These are phyloP conservation scores for Mormyrus hasselquistii DNA, from an alignment of 2,797 vertebrate species.

Conservation along the genomic window DNA sequence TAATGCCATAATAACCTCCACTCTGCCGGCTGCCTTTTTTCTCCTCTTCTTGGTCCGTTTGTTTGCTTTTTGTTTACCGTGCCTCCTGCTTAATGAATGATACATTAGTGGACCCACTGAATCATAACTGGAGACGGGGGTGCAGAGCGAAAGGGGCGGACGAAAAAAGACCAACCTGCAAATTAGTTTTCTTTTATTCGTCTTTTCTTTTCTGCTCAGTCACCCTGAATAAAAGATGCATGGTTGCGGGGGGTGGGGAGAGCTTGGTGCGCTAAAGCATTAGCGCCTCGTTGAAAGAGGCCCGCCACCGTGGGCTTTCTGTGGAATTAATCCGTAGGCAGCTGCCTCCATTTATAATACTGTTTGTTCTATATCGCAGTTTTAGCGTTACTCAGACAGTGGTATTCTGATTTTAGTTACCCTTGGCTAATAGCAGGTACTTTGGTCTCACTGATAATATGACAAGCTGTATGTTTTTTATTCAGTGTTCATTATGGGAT, in stretches of 20 bases:
- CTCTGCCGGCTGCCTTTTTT: slow-evolving; percentile 75
- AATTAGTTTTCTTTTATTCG: slow-evolving; percentile 22
- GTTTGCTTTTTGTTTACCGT: slow-evolving; percentile 57
- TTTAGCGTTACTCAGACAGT: neutral
- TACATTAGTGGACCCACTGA: slow-evolving; percentile 78
- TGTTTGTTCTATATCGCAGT: neutral
- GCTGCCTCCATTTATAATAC: neutral
- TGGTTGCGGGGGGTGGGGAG: neutral
- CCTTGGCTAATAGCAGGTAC: neutral
- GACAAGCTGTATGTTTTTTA: neutral
- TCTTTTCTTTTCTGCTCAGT: neutral
- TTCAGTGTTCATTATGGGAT: neutral
- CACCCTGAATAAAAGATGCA: slow-evolving; percentile 44
- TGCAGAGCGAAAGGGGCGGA: slow-evolving; percentile 30
- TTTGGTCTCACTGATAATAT: neutral
- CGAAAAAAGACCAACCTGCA: slow-evolving; percentile 35
- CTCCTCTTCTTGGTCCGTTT: slow-evolving; percentile 34
- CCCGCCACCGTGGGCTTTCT: neutral
- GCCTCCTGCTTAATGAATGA: slow-evolving; percentile 80
- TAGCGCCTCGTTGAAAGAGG: slow-evolving; percentile 37
- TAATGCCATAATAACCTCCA: slow-evolving; percentile 83
- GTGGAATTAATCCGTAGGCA: neutral
- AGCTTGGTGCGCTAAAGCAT: neutral
- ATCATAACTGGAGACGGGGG: slow-evolving; percentile 54
- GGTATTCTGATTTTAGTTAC: neutral